These are phyloP conservation scores for Boloria euphrosyne DNA, from an alignment of 2,888 invertebrate genomes.

Conservation along the genomic window DNA sequence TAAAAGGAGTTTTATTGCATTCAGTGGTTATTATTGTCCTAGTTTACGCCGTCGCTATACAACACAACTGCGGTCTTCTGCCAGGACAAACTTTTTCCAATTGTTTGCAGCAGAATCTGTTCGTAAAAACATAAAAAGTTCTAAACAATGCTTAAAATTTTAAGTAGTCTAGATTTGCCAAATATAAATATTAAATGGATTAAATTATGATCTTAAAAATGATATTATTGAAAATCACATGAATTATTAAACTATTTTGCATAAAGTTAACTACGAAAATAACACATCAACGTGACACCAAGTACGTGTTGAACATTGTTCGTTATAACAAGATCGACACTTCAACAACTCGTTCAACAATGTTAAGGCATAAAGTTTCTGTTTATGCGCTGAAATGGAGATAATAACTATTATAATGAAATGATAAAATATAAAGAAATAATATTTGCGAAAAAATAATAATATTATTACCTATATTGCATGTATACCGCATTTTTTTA, in stretches of 20 bases:
- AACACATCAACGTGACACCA: background rate
- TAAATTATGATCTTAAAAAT: too few relatives aligned
- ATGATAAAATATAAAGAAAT: too few relatives aligned
- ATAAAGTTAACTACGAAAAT: background rate
- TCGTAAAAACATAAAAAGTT: conserved; percentile 26
- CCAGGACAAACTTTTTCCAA: conserved; percentile 36
- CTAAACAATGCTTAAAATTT: background rate
- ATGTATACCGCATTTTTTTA: too few relatives aligned
- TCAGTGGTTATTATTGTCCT: conserved; percentile 38
- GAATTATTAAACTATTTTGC: conserved; percentile 1
- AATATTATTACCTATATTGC: too few relatives aligned
- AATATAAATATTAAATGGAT: too few relatives aligned
- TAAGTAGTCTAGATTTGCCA: too few relatives aligned
- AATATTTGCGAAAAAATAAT: too few relatives aligned
- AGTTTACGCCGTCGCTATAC: conserved; percentile 33
- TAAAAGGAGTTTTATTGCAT: conserved; percentile 38
- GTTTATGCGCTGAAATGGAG: background rate
- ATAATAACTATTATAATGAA: background rate
- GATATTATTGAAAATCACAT: too few relatives aligned
- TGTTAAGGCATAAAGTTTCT: conserved; percentile 20
- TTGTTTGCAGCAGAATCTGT: conserved; percentile 33
- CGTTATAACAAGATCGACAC: conserved; percentile 18
- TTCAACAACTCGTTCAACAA: conserved; percentile 20
- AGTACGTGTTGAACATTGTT: background rate
- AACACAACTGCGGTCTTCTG: conserved; percentile 29